Base-by-base conservation (phyloP, 2,113 vertebrate species). In the Genyomyrus donnyi region DNA sequence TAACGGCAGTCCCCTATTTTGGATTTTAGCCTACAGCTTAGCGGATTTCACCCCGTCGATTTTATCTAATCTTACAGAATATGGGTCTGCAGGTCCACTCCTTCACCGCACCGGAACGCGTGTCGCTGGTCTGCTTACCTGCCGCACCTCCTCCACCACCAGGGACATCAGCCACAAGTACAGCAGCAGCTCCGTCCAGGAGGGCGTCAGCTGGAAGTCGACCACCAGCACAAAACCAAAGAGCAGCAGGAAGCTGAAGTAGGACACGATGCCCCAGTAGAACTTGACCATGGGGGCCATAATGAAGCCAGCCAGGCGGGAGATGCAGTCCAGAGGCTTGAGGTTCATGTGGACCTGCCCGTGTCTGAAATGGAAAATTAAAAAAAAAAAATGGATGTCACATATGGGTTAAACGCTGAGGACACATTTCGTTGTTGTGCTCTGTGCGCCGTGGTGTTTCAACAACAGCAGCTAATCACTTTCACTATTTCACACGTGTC, bases 231-330 rank as follows among this genome's bases (percentile, higher is more conserved):
- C 96, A 0, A 97, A 96, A 4, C 98, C 97, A 0, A 97, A 99
- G 53, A 99, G 96, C 92, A 96, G 94, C 62, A 99, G 97, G 94
- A 99, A 99, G 90, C 94, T 96, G 3, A 98, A 99, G 93, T 99
- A 99, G 9, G 96, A 98, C 66, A 97, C 95, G 21, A 96, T 97
- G 91, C 97, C 99, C 95, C 97, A 95, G 95, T 96, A 97, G 94
- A 99, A 99, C 94, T 98, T 96, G 89, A 98, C 96, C 9, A 98
- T 95, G 0, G 98, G 97, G 0, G 97, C 96, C 0, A 90, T 94
- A 95, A 97, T 97, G 93, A 99, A 96, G 93, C 94, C 93, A 0
- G 70, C 91, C 88, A 97, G 88, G 2, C 94, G 95, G 0, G 88
- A 93, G 89, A 94, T 93, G 90, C 93, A 90, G n/a, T 93, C 66